Conservation (phyloP, 2,113 vertebrate species). For the Eleginops maclovinus region DNA sequence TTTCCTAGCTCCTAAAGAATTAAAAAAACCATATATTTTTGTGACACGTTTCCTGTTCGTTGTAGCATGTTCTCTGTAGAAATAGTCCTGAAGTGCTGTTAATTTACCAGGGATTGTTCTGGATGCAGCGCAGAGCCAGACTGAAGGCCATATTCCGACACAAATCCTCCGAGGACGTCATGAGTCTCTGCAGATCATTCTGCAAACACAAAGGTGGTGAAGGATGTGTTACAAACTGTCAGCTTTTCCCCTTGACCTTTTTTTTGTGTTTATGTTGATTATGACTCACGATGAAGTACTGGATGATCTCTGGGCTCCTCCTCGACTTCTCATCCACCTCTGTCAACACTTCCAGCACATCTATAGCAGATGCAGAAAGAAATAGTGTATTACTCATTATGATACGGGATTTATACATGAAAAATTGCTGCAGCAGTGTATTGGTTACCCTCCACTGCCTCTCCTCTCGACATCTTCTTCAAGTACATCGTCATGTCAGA, state of each 20-base stretch:
- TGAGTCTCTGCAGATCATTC: constrained; percentile 95
- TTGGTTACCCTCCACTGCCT: constrained; percentile 91
- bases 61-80: neutral
- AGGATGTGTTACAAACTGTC: constrained; percentile 13
- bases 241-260: neutral
- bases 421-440: neutral
- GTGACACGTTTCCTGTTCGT: neutral
- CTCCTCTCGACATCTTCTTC: constrained; percentile 92
- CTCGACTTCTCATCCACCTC: constrained; percentile 98
- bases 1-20: constrained; percentile 78
- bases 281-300: constrained; percentile 93
- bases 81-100: neutral
- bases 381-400: constrained; percentile 22
- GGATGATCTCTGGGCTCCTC: constrained; percentile 94
- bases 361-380: constrained; percentile 68
- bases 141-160: constrained; percentile 95
- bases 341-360: constrained; percentile 93
- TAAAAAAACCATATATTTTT: constrained; percentile 83
- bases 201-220: constrained; percentile 62
- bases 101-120: constrained; percentile 93
- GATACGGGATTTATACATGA: neutral
- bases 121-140: constrained; percentile 93
- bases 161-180: constrained; percentile 93
- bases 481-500: constrained; percentile 92
- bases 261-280: neutral